Evolutionary conservation across 2,797 vertebrate species (phyloP), one percentile per base, ranked within the genome.

Genomic region (Megalops cyprinoides): DNA sequence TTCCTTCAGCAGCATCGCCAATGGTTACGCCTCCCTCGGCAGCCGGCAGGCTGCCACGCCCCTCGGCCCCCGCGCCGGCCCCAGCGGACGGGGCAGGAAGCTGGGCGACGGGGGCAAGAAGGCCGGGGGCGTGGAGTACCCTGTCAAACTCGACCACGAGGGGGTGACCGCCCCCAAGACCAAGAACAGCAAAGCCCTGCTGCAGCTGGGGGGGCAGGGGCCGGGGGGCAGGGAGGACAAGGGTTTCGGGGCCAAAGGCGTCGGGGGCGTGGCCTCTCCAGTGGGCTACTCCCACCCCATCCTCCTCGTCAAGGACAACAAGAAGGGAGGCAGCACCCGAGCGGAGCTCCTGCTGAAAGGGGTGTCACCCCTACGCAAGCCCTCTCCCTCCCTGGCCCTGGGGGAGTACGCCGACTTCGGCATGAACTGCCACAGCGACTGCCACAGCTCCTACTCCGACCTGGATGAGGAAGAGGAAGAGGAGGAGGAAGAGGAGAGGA

Each of bases 81-180:
- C 86, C 65, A 84, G 79, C 73, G 62, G 79, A 76, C 82, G 87
- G 69, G 84, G 83, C 44, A 84, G 83, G 83, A 86, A 83, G 60
- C 82, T 78, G 48, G 85, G 81, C 7, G 92, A 95, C 9, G 67
- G 31, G n/a, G 58, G 76, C 34, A 25, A 0, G 73, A 90, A n/a
- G 90, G 94, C 87, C 94, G 96, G 82, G 0, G 0, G 90, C 37
- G 60, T 78, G 0, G 97, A 98, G 86, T 97, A 96, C 85, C 91
- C 98, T 78, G 96, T 99, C 80, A 99, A 99, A 90, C 94, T 99
- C 77, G 98, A 99, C 93, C 98, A 98, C 0, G 98, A 99, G 88
- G 97, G 98, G 0, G 97, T 99, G 86, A 99, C 96, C 0, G 98
- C 98, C n/a, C 98, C 98, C 37, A 99, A 99, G 90, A 99, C 97